phyloP scores from a whole-genome alignment of 2,113 vertebrate species.

The Syrrhaptes paradoxus region DNA sequence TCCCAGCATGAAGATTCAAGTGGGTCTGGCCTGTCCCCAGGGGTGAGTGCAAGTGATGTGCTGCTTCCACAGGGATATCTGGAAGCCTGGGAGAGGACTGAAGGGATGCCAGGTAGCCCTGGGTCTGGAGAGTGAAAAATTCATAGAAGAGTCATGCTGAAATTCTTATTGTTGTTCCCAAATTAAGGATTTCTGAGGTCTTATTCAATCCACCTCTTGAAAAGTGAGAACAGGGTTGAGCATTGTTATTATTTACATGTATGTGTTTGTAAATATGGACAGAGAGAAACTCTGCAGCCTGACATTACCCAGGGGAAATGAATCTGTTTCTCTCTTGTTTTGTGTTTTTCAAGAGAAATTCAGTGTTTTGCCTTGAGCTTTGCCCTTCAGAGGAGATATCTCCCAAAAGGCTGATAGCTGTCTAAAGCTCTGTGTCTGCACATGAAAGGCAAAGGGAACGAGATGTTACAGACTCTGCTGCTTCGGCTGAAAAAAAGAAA shows the following conservation, averaged over 20 bases:
- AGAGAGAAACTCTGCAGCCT: neutral
- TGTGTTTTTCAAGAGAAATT: neutral
- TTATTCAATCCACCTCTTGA: neutral
- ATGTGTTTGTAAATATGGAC: neutral
- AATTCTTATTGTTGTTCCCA: neutral
- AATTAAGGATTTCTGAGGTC: neutral
- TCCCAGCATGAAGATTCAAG: neutral
- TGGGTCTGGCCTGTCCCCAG: neutral
- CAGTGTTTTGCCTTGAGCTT: neutral
- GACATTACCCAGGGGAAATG: neutral
- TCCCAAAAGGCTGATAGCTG: neutral
- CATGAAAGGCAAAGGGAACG: neutral
- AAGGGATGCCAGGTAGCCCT: neutral
- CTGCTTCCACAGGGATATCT: neutral
- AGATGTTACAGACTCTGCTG: neutral
- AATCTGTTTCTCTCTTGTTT: neutral
- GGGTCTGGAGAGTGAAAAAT: neutral
- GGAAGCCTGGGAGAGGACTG: neutral
- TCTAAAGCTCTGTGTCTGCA: neutral
- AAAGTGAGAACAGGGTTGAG: neutral
- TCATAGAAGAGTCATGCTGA: neutral
- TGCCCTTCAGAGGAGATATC: neutral
- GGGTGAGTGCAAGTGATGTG: fast-evolving
- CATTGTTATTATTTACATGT: neutral
- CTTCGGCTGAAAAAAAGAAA: neutral